Percentiles rank a stretch among this genome's conserved stretches.
Evolutionary conservation across 1,140 invertebrate species (phyloP).

Genomic region (Charaxes varanes): DNA sequence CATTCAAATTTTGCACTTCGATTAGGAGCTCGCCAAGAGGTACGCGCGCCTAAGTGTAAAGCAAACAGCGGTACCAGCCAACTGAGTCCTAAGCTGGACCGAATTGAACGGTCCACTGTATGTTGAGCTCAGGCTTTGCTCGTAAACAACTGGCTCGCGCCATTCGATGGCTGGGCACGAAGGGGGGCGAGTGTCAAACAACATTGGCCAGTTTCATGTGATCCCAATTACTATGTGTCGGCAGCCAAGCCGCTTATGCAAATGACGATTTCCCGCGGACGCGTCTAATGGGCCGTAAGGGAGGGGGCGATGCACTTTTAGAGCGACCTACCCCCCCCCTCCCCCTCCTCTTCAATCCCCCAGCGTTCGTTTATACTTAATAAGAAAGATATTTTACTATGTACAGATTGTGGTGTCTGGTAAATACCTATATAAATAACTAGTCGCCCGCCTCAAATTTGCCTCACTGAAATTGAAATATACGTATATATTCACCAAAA

Average conservation of each 20-base stretch:
- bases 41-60: constrained; percentile 60
- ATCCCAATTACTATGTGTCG: constrained; percentile 68
- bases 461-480: no score
- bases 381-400: constrained; percentile 1
- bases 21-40: constrained; percentile 62
- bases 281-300: constrained; percentile 62
- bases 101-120: constrained; percentile 24
- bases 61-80: constrained; percentile 55
- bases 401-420: no score
- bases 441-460: no score
- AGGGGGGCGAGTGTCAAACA: constrained; percentile 29
- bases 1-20: constrained; percentile 67
- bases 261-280: constrained; percentile 67
- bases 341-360: no score
- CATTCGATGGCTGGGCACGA: constrained; percentile 19
- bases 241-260: constrained; percentile 69
- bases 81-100: constrained; percentile 47
- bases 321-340: no score
- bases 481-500: no score
- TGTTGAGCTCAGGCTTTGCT: constrained; percentile 22
- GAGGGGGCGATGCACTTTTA: constrained; percentile 54
- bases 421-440: no score
- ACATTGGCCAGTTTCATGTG: constrained; percentile 48
- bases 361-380: background rate
- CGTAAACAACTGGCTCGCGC: constrained; percentile 14